Evolutionary conservation across 2,797 vertebrate genomes (phyloP), one percentile per base, ranked within the genome.

Genomic region (Miichthys miiuy): DNA sequence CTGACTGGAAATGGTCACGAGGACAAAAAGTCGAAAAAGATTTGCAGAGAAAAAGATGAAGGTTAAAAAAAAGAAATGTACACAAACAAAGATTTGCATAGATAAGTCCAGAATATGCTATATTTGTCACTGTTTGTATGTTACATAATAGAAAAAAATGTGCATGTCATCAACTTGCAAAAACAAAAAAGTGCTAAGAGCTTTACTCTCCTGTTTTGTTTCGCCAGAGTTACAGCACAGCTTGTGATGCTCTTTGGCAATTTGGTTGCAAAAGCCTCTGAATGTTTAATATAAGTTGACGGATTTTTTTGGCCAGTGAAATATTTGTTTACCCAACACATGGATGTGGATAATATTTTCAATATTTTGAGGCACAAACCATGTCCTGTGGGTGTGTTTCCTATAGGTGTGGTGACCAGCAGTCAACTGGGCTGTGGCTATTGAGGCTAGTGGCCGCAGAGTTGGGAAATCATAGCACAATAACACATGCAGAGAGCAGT

Each of bases 331-430:
- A 75, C 75, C 71, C 79, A 74, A 80, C 77, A 69, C 81, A 81
- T 63, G 70, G 66, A 83, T 77, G 54, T 82, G 82, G 83, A 73
- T 81, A 79, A 91, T 90, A 80, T 69, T 89, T 88, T 79, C 65
- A 85, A 84, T 84, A 87, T 72, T 89, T 88, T 85, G 83, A 89
- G 87, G 89, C 47, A 68, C 48, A 78, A 90, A 89, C 82, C 85
- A 89, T 81, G 75, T 91, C 82, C 87, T 88, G 80, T 87, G 87
- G 84, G 78, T 66, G 87, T 86, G 81, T 84, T 77, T 85, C 64
- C 87, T 87, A 83, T 87, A 88, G 89, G 90, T 87, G 86, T 89
- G 90, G 91, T 89, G 82, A 90, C 83, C 86, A 75, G 77, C 72
- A 75, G 69, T 83, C 81, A 90, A 82, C 77, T 83, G 82, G 83